A percentile compares a stretch with the other conserved stretches of the same genome.
Conservation (phyloP, 1,140 invertebrate genomes). For the Panulirus ornatus region DNA sequence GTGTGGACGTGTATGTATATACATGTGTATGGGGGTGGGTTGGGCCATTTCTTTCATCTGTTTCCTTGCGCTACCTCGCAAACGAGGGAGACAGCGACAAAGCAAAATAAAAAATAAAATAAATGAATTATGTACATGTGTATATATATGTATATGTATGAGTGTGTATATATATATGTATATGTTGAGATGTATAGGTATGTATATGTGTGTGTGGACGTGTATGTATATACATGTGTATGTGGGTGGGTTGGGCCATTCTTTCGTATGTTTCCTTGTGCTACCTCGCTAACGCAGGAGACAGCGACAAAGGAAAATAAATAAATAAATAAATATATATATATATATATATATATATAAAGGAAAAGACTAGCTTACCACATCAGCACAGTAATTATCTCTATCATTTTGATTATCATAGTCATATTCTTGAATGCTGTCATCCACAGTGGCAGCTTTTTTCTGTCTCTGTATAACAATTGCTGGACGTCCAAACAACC, state of each 20-base stretch:
- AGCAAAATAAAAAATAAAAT: background rate
- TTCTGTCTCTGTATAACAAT: conserved; percentile 71
- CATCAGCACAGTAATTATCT: conserved; percentile 79
- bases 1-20: too few species aligned
- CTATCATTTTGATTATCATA: conserved; percentile 80
- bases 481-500: conserved; percentile 45
- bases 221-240: conserved; percentile 48
- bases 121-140: background rate
- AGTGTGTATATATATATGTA: too few species aligned
- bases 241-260: too few species aligned
- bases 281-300: too few species aligned
- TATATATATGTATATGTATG: too few species aligned
- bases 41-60: too few species aligned
- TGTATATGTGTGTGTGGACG: conserved; percentile 47
- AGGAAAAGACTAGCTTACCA: conserved; percentile 48
- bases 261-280: too few species aligned
- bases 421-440: conserved; percentile 79
- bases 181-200: too few species aligned
- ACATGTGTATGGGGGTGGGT: too few species aligned
- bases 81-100: too few species aligned
- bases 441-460: conserved; percentile 77
- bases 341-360: conserved; percentile 47
- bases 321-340: conserved; percentile 47
- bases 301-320: too few species aligned
- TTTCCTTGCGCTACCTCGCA: too few species aligned